Evolutionary conservation across 2,113 vertebrate genomes (phyloP).

Genomic region (Pseudois nayaur): DNA sequence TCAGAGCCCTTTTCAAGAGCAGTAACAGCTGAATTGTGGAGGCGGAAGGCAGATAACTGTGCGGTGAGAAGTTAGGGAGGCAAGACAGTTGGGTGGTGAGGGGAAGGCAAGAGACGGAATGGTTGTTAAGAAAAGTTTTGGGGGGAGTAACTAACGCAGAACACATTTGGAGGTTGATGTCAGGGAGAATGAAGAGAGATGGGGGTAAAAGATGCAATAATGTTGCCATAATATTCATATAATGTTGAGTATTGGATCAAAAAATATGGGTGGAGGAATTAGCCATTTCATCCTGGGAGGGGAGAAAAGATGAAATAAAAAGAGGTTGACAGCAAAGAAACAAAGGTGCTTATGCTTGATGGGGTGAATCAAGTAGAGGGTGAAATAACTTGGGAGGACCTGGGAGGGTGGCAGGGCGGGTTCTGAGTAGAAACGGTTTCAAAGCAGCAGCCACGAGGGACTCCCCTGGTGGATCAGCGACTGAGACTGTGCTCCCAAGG

Average conservation of each 20-base stretch:
- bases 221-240: not conserved
- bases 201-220: not conserved
- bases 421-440: not conserved
- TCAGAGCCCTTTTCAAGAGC: not conserved
- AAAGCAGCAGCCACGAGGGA: not conserved
- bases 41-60: not conserved
- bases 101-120: not conserved
- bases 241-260: not conserved
- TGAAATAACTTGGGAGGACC: not conserved
- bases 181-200: not conserved
- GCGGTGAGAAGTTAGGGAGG: not conserved
- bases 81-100: not conserved
- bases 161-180: not conserved
- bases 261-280: not conserved
- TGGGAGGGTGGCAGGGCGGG: fast-evolving
- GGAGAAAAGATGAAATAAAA: not conserved
- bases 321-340: not conserved
- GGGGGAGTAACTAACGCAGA: fast-evolving
- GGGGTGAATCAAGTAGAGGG: not conserved
- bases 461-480: not conserved
- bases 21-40: not conserved
- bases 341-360: not conserved
- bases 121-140: not conserved
- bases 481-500: not conserved
- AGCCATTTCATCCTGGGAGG: not conserved